Base-by-base conservation (phyloP, 2,797 vertebrate genomes). In the Ibycter americanus region DNA sequence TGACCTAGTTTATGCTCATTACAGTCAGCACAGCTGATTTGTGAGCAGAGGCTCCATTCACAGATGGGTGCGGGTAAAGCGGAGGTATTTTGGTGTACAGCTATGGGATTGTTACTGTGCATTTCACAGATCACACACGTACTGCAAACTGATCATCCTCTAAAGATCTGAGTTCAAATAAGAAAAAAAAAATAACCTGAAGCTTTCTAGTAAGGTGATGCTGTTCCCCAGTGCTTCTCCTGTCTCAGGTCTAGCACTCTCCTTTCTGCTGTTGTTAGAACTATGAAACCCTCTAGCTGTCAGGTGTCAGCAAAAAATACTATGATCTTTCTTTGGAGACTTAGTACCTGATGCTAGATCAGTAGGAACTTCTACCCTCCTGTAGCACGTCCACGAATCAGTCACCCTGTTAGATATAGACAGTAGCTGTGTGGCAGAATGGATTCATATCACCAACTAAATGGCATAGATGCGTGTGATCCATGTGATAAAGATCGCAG, bases 1-100 rank as follows among this genome's bases (percentile, higher is more conserved):
- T 67, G 73, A 84, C 89, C 77, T 88, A 86, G 22, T 83, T 94
- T 83, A 66, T 70, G 51, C 63, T 90, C 72, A 65, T 80, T 83
- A 49, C 83, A 86, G 61, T 68, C 34, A 46, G 65, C 6, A 19
- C 3, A 47, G 59, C 40, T 77, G 87, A 83, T 83, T 80, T 92
- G 49, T 40, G 55, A 80, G 63, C 76, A 80, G 59, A 81, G 51
- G 36, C 36, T 81, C 61, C 61, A 26, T 70, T 81, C 85, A 61
- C 59, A 83, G 87, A 59, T 40, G 44, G 49, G 66, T 47, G 31
- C 8, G 3, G 56, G 19, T 31, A 49, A 88, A 84, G 44, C 58
- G 32, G 78, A 14, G 12, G 34, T 51, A 18, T 59, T 67, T 66
- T 78, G 16, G 16, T 55, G 29, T 19, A n/a, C 26, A 61, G 22